A percentile compares a stretch with the other conserved stretches of the same genome.
Conservation (phyloP, 2,888 invertebrate species). For the Spisula subtruncata region DNA sequence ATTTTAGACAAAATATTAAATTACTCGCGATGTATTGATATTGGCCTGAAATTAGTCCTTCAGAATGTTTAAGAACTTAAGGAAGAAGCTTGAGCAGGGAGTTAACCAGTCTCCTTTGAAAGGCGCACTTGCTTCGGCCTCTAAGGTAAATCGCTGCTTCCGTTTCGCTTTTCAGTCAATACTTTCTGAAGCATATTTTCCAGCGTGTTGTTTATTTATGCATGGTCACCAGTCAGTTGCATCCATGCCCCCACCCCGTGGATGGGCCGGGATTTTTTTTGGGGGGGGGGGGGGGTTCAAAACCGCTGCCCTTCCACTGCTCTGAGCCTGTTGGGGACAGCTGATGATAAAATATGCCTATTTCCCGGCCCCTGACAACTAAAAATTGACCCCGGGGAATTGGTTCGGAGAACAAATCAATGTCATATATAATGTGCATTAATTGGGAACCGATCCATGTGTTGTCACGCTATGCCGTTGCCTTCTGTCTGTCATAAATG, state of each 20-base stretch:
- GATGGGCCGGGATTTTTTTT: too few relatives aligned
- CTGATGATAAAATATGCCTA: too few relatives aligned
- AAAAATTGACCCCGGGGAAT: too few relatives aligned
- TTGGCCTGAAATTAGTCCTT: not conserved
- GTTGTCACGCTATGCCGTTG: not conserved
- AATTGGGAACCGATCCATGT: not conserved
- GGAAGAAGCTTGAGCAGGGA: slow-evolving; percentile 83
- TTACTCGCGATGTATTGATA: not conserved
- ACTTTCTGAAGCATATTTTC: not conserved
- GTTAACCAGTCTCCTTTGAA: slow-evolving; percentile 81
- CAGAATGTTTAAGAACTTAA: slow-evolving; percentile 83
- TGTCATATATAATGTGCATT: not conserved
- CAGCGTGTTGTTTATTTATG: not conserved
- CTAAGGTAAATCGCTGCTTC: slow-evolving; percentile 66
- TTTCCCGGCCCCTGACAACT: too few relatives aligned
- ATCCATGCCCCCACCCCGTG: too few relatives aligned
- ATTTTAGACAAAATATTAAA: slow-evolving; percentile 22
- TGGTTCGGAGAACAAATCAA: too few relatives aligned
- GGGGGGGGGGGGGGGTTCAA: too few relatives aligned
- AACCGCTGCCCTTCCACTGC: too few relatives aligned
- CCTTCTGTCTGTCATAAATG: too few relatives aligned
- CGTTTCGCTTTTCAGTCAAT: not conserved
- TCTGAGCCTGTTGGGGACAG: too few relatives aligned
- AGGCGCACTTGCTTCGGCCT: slow-evolving; percentile 78
- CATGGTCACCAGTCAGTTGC: too few relatives aligned